These are phyloP conservation scores for Garrulus glandarius DNA, from an alignment of 2,797 vertebrate genomes.

Conservation along the genomic window DNA sequence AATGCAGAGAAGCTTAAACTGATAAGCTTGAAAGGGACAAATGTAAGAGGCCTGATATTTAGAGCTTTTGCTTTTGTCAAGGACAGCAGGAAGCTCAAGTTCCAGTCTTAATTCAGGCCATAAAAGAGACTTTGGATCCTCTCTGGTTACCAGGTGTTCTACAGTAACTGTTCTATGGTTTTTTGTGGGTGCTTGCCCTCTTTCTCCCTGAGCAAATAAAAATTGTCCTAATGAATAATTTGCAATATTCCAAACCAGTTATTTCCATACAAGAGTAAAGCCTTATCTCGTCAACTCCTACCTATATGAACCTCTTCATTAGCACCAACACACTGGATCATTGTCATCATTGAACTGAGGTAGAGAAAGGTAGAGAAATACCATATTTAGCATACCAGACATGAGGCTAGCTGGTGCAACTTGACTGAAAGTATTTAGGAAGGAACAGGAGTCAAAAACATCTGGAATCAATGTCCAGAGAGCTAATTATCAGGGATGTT, in stretches of 20 bases:
- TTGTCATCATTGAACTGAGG: not conserved
- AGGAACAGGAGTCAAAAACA: not conserved
- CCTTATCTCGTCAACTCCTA: not conserved
- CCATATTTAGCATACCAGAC: not conserved
- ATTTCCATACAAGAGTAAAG: not conserved
- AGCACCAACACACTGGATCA: not conserved
- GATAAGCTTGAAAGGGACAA: not conserved
- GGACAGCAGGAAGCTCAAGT: not conserved
- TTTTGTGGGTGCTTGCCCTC: not conserved
- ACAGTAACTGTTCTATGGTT: accelerated
- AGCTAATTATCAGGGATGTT: not conserved
- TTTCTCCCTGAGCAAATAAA: not conserved
- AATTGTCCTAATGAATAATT: not conserved
- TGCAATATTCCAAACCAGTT: not conserved
- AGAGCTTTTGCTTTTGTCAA: not conserved
- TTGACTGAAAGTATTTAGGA: not conserved
- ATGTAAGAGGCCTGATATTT: not conserved
- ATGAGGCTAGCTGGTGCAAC: not conserved
- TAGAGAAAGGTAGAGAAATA: not conserved
- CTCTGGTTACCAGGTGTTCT: not conserved
- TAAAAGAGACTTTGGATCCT: not conserved
- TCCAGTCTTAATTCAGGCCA: not conserved
- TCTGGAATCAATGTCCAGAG: not conserved
- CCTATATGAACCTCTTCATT: accelerated
- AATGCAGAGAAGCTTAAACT: not conserved